Evolutionary conservation across 2,113 vertebrate species (phyloP), one percentile per base, ranked within the genome.

Genomic region (Sardina pilchardus): DNA sequence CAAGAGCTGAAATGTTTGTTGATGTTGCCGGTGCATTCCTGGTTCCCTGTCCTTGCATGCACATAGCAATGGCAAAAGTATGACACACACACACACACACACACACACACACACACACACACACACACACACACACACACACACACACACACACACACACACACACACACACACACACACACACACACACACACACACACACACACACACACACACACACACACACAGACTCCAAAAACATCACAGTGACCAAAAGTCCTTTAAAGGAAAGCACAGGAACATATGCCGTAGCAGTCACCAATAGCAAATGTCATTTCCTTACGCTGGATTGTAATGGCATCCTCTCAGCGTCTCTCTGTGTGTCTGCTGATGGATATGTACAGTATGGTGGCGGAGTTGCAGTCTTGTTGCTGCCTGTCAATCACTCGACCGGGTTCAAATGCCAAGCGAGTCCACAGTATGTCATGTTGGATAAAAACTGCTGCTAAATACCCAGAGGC

Each of bases 131-230:
- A 56, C 50, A 56, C 48, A 50, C 48, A 50, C 48, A 50, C 16
- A 16, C 48, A 82, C 78, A 84, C 75, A 87, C 42, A 56, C 50
- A 56, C 50, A 21, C 50, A 56, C 50, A 56, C 50, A 56, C 50
- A 56, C 50, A 56, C 50, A 56, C 50, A 56, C 50, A 56, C 50
- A 56, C 50, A 56, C 48, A 50, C 4, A 50, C 48, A 50, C 16
- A 16, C 48, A 82, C 78, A 84, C 75, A 87, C 42, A 56, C 53
- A 56, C 53, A 56, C 53, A 56, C 53, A 56, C 53, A 56, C 53
- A 56, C 53, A 56, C 53, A 56, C 53, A 56, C 53, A 56, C 53
- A 56, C 53, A 56, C 50, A 53, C 50, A 53, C 50, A 53, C 19
- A 19, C 50, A 53, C 50, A 53, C 50, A 53, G 2, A 53, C 2